Evolutionary conservation across 2,888 invertebrate genomes (phyloP), one percentile per base, ranked within the genome.

Genomic region (Agelastica alni): DNA sequence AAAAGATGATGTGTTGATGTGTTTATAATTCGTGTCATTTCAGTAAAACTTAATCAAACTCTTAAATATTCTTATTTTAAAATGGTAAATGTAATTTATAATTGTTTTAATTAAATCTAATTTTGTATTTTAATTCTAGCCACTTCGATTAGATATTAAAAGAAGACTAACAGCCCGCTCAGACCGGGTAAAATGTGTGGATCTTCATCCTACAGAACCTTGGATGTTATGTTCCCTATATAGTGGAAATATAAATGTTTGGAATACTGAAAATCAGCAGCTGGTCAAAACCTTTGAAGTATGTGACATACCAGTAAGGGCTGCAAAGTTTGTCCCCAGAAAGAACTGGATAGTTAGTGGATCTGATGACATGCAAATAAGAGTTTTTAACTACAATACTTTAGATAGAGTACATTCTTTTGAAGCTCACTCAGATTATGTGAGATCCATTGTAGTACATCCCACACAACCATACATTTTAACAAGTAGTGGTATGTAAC

Each of bases 271-370:
- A 75, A 93, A 91, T 58, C 97, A 97, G 77, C 86, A 88, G 68
- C 83, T 93, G 65, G 91, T 93, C 7, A 89, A 89, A 75, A 88
- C 91, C 65, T 93, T 94, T 70, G 93, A 94, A 81, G 93, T 94
- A 2, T 98, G 98, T 75, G 97, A 98, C 74, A 79, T 97, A 18
- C 99, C 99, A 0, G 98, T 99, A 3, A 83, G 99, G 67, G 90
- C 96, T 1, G 96, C 96, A 0, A 92, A 93, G 69, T 99, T 99
- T 79, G 93, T 99, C 6, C 89, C 96, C 1, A 83, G 99, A 28
- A 99, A 99, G 76, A 98, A 97, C 78, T 99, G 99, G 99, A 88
- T 99, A 42, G 87, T 99, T 42, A 94, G 96, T 1, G 99, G 99
- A 12, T 98, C 98, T 0, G 96, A 94, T 81, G 93, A 93, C 75